Evolutionary conservation across 2,888 invertebrate genomes (phyloP).

Genomic region (Pyrrhosoma nymphula): DNA sequence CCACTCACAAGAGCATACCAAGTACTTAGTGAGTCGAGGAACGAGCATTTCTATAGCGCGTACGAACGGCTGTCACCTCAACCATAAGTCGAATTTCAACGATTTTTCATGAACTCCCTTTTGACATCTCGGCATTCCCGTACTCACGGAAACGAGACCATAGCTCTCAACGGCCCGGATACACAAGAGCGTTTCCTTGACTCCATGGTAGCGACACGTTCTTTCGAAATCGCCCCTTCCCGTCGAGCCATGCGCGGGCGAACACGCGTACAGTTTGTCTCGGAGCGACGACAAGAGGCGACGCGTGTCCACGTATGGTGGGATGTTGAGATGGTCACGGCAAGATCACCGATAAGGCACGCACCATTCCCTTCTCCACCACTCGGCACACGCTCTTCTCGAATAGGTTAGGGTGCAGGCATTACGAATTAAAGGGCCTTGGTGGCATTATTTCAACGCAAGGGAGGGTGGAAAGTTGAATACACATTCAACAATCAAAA

Average conservation of each 20-base stretch:
- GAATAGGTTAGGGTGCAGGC: not conserved
- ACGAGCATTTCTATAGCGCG: too few relatives aligned
- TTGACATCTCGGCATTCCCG: not conserved
- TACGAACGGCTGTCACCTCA: too few relatives aligned
- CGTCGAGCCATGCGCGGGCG: not conserved
- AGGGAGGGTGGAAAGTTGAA: not conserved
- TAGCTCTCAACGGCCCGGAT: not conserved
- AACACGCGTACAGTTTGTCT: not conserved
- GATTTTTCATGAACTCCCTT: not conserved
- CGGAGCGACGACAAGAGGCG: not conserved
- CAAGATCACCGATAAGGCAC: conserved; percentile 24
- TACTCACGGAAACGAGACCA: not conserved
- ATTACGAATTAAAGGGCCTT: not conserved
- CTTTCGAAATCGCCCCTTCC: not conserved
- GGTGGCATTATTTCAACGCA: not conserved
- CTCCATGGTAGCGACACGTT: too few relatives aligned
- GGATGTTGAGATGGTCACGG: conserved; percentile 20
- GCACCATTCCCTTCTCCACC: too few relatives aligned
- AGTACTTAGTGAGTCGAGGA: too few relatives aligned
- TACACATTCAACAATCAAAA: too few relatives aligned
- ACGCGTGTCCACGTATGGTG: not conserved
- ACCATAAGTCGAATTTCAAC: too few relatives aligned
- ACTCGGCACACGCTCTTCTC: not conserved
- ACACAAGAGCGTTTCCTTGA: too few relatives aligned
- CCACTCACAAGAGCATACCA: too few relatives aligned